phyloP scores from a whole-genome alignment of 2,113 vertebrate genomes.

The Parotia lawesii region DNA sequence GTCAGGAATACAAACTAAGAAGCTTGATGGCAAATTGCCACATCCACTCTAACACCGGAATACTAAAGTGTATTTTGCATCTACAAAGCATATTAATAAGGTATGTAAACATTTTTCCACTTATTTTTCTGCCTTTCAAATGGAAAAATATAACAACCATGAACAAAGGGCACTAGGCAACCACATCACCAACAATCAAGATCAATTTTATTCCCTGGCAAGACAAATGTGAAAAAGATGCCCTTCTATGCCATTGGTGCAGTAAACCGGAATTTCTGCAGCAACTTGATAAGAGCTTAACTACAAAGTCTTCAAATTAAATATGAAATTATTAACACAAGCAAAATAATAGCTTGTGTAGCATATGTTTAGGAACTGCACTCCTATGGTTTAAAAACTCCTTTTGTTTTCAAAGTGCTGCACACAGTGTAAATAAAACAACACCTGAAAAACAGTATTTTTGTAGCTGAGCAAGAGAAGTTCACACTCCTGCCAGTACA shows the following conservation, averaged over 20 bases:
- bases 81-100: not conserved
- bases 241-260: not conserved
- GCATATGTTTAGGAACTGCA: not conserved
- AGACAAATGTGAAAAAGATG: not conserved
- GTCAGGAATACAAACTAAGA: not conserved
- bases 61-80: not conserved
- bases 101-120: not conserved
- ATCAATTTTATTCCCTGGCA: not conserved
- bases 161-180: not conserved
- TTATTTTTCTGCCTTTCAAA: conserved; percentile 12
- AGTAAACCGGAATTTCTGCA: conserved; percentile 30
- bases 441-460: not conserved
- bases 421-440: not conserved
- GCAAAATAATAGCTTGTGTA: not conserved
- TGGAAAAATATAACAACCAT: not conserved
- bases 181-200: not conserved
- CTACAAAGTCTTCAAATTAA: conserved; percentile 12
- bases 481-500: not conserved
- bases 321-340: not conserved
- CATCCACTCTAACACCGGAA: not conserved
- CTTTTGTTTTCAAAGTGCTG: not conserved
- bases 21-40: not conserved
- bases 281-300: conserved; percentile 27
- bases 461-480: not conserved
- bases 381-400: not conserved